Evolutionary conservation across 2,113 vertebrate species (phyloP).

Genomic region (Monopterus albus): DNA sequence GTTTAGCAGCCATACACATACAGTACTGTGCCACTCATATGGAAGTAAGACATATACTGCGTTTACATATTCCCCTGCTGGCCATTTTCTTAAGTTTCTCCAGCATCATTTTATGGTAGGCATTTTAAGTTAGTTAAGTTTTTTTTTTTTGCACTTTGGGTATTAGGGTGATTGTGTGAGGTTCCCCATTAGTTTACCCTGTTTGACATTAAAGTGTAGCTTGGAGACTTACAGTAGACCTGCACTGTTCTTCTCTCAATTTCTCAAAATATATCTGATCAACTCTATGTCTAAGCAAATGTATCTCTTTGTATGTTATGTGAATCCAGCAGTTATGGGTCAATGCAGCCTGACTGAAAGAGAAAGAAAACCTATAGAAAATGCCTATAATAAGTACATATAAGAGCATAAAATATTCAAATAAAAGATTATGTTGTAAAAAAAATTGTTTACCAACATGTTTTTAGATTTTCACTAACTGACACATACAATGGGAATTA

Average conservation of each 20-base stretch:
- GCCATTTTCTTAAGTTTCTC: background rate
- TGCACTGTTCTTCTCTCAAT: conserved; percentile 4
- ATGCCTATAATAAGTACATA: no score
- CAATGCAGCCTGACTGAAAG: background rate
- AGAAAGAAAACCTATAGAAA: background rate
- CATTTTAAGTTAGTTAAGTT: background rate
- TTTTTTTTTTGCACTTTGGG: background rate
- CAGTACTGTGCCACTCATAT: no score
- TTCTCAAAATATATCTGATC: background rate
- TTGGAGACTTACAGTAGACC: conserved; percentile 1
- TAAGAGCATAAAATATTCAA: background rate
- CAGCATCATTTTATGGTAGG: no score
- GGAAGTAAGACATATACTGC: no score
- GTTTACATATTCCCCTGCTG: conserved; percentile 1
- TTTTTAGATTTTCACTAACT: background rate
- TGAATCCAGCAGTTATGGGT: background rate
- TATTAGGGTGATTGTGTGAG: background rate
- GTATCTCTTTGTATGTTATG: no score
- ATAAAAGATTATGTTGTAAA: no score
- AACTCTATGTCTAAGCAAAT: background rate
- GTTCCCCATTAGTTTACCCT: background rate
- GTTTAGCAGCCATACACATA: background rate
- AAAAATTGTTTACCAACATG: background rate
- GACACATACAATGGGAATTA: background rate
- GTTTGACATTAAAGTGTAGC: conserved; percentile 15